Base-by-base conservation (phyloP, 2,113 vertebrate species). In the Indicator indicator region DNA sequence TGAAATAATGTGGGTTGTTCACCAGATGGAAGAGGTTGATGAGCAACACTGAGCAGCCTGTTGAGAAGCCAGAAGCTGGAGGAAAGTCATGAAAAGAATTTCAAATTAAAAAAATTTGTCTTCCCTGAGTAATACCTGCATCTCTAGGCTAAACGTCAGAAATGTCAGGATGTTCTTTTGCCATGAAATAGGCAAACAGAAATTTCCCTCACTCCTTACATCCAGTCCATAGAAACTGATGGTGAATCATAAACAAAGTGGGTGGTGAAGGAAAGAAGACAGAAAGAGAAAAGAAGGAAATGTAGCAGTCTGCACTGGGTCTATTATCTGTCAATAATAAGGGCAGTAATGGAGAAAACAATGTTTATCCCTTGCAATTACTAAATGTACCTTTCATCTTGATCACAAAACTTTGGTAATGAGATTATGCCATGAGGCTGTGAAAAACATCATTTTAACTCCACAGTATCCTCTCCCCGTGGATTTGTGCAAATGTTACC, bases 401-500 rank as follows among this genome's bases (percentile, higher is more conserved):
- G 56, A 85, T 90, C 81, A 67, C 76, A 84, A 56, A 90, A 90
- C 55, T 87, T 71, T 65, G 60, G 83, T 88, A 93, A 87, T 59
- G 79, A 87, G 73, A 94, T 90, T 83, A 86, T 94, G 67, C 88
- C n/a, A 36, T 82, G 90, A 72, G 76, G 59, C 82, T 88, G 73
- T 84, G 77, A 88, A 86, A 82, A 74, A 46, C n/a, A 91, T 46
- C 4, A 33, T 89, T 93, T 92, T 90, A 89, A 77, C 14, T 67
- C 70, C 44, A 80, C 65, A 71, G 89, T 87, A 94, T 90, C 56
- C 59, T 79, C 68, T 95, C 95, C 73, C 92, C 0, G 0, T 54
- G 58, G 90, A 69, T 91, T 93, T 94, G 92, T 59, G 70, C 86
- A 95, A 86, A 80, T 63, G 93, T 79, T 96, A 95, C 94, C 93